A percentile compares a stretch with the other conserved stretches of the same genome.
phyloP scores from a whole-genome alignment of 2,113 vertebrate species.

The Xiphias gladius region DNA sequence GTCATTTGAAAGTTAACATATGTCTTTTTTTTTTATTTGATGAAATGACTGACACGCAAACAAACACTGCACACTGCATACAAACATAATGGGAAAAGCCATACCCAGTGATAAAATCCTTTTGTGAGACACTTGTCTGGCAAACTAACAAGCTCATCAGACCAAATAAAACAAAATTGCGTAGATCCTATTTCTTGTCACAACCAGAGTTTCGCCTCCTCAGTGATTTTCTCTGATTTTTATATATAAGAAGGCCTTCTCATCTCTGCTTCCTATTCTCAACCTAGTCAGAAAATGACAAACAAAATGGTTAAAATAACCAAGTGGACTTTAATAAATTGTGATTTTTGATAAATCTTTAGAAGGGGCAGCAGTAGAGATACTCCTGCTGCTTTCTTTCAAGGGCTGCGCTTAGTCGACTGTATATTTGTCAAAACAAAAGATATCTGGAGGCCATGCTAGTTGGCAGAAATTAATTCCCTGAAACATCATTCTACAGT shows the following conservation, averaged over 20 bases:
- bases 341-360: slow-evolving; percentile 44
- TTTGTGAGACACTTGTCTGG: not conserved
- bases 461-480: slow-evolving; percentile 25
- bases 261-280: not conserved
- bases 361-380: slow-evolving; percentile 14
- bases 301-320: slow-evolving; percentile 34
- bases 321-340: slow-evolving; percentile 35
- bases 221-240: not conserved
- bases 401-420: not conserved
- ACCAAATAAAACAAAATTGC: slow-evolving; percentile 43
- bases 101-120: not conserved
- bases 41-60: not conserved
- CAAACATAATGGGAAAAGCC: not conserved
- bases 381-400: slow-evolving; percentile 37
- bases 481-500: slow-evolving; percentile 21
- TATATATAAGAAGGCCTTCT: not conserved
- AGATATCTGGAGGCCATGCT: slow-evolving; percentile 19
- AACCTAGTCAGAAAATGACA: not conserved
- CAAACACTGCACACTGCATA: not conserved
- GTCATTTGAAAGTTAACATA: no score
- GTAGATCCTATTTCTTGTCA: slow-evolving; percentile 21
- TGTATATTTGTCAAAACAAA: slow-evolving; percentile 28
- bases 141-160: slow-evolving; percentile 26
- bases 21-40: not conserved
- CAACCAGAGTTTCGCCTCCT: slow-evolving; percentile 17